Base-by-base conservation (phyloP, 2,113 vertebrate genomes). In the Pangasianodon hypophthalmus region DNA sequence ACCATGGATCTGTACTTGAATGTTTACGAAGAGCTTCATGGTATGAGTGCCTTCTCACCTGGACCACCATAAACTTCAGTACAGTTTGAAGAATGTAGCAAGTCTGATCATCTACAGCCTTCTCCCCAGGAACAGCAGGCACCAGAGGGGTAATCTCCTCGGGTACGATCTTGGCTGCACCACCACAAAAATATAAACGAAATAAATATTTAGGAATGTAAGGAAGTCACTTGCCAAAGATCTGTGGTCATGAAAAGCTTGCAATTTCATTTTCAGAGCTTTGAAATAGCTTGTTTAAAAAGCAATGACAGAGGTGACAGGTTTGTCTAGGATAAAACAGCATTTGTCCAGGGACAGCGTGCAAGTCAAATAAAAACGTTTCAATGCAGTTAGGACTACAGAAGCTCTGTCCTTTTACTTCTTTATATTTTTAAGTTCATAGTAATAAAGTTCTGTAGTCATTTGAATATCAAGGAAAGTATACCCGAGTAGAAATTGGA, bases 61-160 rank as follows among this genome's bases (percentile, higher is more conserved):
- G 98, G 91, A 97, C 95, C 85, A 99, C 98, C 97, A 99, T 98
- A 62, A 98, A 98, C 93, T 98, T 99, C 86, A 99, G 96, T 56
- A 99, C 93, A 19, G 96, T 96, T 93, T 99, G 97, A 67, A 99
- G 98, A 89, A 99, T 97, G 94, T 95, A 99, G 95, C 97, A 99
- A 32, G 97, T 99, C 89, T 96, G 97, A 93, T 99, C 98, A 79
- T 99, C 98, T 21, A 96, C 93, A 18, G 95, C 93, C 92, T 98
- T 99, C 94, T 99, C 98, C 88, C 97, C 98, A 10, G 96, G 95
- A 37, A 97, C 89, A 50, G 97, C 97, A 24, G 98, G 98, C 89
- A 99, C 91, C 81, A 99, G 97, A 0, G 98, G 98, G 0, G 96
- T 97, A 92, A 99, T 99, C 94, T 99, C 98, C 93, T 99, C 98